phyloP scores from a whole-genome alignment of 2,113 vertebrate genomes.

The Paratilapia polleni region DNA sequence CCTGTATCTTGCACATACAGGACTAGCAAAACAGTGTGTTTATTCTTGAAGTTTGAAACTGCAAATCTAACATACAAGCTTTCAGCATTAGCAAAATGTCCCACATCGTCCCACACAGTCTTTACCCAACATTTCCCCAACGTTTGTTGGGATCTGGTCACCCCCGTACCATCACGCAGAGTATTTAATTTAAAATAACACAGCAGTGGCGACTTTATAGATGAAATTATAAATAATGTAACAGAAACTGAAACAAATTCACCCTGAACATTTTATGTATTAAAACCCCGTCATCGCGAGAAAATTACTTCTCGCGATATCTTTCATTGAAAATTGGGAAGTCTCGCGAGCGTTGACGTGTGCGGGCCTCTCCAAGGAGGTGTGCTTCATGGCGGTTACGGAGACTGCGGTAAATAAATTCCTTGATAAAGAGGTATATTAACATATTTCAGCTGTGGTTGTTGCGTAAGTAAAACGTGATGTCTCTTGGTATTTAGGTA shows the following conservation, averaged over 20 bases:
- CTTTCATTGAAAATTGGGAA: neutral
- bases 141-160: neutral
- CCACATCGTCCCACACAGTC: too few species aligned
- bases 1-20: neutral
- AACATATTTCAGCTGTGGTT: neutral
- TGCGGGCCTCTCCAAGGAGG: conserved; percentile 66
- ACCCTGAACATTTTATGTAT: neutral
- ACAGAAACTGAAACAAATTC: neutral
- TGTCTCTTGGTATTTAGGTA: fast-evolving
- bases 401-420: conserved; percentile 81
- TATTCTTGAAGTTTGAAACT: neutral
- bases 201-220: neutral
- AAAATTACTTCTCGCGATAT: neutral
- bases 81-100: too few species aligned
- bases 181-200: neutral
- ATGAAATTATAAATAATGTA: neutral
- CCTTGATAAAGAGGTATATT: conserved; percentile 12
- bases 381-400: conserved; percentile 83
- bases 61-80: too few species aligned
- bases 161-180: neutral
- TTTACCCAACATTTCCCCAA: too few species aligned
- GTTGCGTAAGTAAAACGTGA: neutral
- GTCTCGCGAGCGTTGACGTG: conserved; percentile 64
- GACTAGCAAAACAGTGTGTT: neutral
- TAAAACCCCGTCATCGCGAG: conserved; percentile 14